These are phyloP conservation scores for Volucella bombylans DNA, from an alignment of 2,888 invertebrate genomes.

Conservation along the genomic window DNA sequence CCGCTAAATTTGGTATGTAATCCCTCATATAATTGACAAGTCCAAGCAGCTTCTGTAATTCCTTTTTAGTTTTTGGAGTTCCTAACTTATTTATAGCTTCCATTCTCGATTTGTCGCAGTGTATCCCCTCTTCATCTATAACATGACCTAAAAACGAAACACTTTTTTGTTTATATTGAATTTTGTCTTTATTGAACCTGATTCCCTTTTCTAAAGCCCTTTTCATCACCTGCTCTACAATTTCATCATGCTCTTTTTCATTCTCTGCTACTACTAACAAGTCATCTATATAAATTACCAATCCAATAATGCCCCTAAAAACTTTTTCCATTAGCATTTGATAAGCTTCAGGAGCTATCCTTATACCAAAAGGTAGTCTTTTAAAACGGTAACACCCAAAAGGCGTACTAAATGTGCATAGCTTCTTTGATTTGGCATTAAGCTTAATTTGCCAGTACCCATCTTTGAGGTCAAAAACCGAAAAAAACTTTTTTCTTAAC, in stretches of 20 bases:
- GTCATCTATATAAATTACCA: no score
- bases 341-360: constrained; percentile 37
- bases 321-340: constrained; percentile 24
- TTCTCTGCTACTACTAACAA: constrained; percentile 31
- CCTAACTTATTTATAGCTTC: constrained; percentile 24
- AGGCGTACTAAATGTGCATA: no score
- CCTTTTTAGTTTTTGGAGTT: constrained; percentile 27
- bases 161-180: constrained; percentile 23
- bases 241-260: constrained; percentile 31
- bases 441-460: no score
- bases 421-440: no score
- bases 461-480: no score
- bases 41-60: constrained; percentile 44
- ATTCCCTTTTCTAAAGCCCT: constrained; percentile 22
- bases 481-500: no score
- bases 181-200: neutral
- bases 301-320: no score
- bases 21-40: constrained; percentile 48
- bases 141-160: constrained; percentile 29
- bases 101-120: constrained; percentile 2
- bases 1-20: no score
- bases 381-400: constrained; percentile 24
- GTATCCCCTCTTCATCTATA: neutral
- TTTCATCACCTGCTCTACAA: no score
- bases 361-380: constrained; percentile 33